Base-by-base conservation (phyloP, 2,888 invertebrate genomes). In the Aphodius sticticus region DNA sequence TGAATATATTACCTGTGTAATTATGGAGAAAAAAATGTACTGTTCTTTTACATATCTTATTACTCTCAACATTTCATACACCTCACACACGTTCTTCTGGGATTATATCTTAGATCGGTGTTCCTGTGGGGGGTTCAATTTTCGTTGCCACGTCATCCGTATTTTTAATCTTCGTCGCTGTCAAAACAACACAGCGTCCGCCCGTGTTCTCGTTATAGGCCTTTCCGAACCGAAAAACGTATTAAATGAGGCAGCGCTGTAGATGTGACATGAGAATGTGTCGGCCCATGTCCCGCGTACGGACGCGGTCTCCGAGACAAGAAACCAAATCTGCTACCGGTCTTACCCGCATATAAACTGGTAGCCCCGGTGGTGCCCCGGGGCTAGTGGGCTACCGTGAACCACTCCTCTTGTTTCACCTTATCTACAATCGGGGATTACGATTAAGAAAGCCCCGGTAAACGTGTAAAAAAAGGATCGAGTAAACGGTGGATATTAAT, bases 281-380 rank as follows among this genome's bases (percentile, higher is more conserved):
- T 77, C 74, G 26, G 74, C 74, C 36, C 16, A 36, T 74, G 53
- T 74, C 74, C 74, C 36, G n/a, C 35, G 26, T 3, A 74, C 74
- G 26, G 26, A 26, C 26, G 26, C 26, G 26, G 26, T 53, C 53
- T 53, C 53, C 53, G 53, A 53, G 9, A 7, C 9, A 53, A 53
- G 84, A 84, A 85, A 85, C 83, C 83, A 81, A 83, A 85, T 84
- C 84, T 82, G 84, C 85, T 85, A 82, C 84, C 82, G 84, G 85
- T 85, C 80, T 85, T 85, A 85, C 85, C 81, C 82, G 81, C 26
- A 26, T 81, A 77, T 78, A 81, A 81, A 82, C 82, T 77, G 81
- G 82, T 82, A 79, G 81, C 81, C 81, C 26, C n/a, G n/a, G 26
- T 26, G 2, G 26, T 26, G 53, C 79, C 80, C 78, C 77, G 79